Percentiles rank a stretch among this genome's conserved stretches.
These are phyloP conservation scores for Scomber colias DNA, from an alignment of 2,113 vertebrate genomes.

Conservation along the genomic window DNA sequence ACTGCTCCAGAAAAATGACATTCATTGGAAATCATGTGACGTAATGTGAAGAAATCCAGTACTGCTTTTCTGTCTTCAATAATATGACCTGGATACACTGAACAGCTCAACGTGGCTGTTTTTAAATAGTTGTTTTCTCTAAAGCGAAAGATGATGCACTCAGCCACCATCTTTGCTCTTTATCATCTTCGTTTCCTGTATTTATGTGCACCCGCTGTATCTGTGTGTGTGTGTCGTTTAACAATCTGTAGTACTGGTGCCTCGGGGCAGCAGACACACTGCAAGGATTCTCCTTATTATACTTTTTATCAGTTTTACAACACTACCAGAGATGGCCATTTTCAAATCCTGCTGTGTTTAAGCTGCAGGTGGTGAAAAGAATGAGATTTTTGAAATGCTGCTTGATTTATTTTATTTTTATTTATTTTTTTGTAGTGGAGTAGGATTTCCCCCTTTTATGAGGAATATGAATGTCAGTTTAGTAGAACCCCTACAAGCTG, in stretches of 20 bases:
- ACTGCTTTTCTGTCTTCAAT: neutral
- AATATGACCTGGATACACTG: neutral
- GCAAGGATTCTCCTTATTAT: slow-evolving; percentile 46
- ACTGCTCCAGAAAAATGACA: slow-evolving; percentile 27
- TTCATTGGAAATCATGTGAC: slow-evolving; percentile 22
- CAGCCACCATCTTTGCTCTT: slow-evolving; percentile 24
- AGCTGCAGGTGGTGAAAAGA: slow-evolving; percentile 63
- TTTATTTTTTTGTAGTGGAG: slow-evolving; percentile 11
- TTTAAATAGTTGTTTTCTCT: slow-evolving; percentile 4
- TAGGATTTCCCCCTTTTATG: slow-evolving; percentile 26
- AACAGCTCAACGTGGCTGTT: slow-evolving; percentile 6
- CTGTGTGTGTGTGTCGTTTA: slow-evolving; percentile 39
- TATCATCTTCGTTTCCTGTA: slow-evolving; percentile 12
- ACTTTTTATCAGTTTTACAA: slow-evolving; percentile 59
- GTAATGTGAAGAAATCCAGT: neutral
- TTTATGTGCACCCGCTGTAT: slow-evolving; percentile 16
- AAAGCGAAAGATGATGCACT: neutral
- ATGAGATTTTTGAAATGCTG: slow-evolving; percentile 51
- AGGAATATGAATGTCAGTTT: slow-evolving; percentile 51
- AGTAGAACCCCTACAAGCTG: neutral
- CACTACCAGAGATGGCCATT: slow-evolving; percentile 53
- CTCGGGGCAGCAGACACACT: slow-evolving; percentile 40
- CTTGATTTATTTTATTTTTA: neutral
- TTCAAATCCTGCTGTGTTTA: slow-evolving; percentile 56
- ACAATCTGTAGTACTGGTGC: slow-evolving; percentile 48